A percentile compares a stretch with the other conserved stretches of the same genome.
Conservation (phyloP, 2,888 invertebrate genomes). For the Congeria kusceri region DNA sequence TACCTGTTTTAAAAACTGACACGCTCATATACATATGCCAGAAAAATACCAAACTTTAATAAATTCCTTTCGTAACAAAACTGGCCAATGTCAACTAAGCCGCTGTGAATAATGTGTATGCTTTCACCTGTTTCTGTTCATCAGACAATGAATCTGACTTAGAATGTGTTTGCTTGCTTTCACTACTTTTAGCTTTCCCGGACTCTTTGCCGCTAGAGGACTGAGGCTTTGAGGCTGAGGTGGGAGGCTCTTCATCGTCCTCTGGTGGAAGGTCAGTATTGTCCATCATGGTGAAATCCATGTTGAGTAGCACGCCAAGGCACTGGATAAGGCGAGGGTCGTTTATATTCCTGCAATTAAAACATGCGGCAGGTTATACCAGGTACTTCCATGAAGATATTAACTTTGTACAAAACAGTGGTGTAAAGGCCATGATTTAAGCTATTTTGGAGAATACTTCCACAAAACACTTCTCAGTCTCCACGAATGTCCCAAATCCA, state of each 20-base stretch:
- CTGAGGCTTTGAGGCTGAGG: conserved; percentile 39
- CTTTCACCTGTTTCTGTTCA: conserved; percentile 46
- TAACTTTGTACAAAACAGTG: no score
- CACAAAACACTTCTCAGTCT: no score
- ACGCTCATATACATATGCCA: no score
- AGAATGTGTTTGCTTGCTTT: no score
- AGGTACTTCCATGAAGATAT: no score
- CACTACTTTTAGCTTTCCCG: no score
- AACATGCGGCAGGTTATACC: no score
- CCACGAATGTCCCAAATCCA: no score
- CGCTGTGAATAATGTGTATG: background rate
- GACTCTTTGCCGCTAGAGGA: background rate
- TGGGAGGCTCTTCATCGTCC: background rate
- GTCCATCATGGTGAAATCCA: conserved; percentile 85
- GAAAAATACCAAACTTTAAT: no score
- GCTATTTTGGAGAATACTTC: no score
- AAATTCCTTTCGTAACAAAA: background rate
- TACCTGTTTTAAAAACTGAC: no score
- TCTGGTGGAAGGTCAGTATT: conserved; percentile 12
- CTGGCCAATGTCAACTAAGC: background rate
- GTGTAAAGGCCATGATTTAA: no score
- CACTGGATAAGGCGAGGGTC: conserved; percentile 90
- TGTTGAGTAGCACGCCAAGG: conserved; percentile 89
- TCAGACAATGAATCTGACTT: conserved; percentile 12
- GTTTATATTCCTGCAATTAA: conserved; percentile 85